These are phyloP conservation scores for Lycaena phlaeas DNA, from an alignment of 2,888 invertebrate genomes.

Conservation along the genomic window DNA sequence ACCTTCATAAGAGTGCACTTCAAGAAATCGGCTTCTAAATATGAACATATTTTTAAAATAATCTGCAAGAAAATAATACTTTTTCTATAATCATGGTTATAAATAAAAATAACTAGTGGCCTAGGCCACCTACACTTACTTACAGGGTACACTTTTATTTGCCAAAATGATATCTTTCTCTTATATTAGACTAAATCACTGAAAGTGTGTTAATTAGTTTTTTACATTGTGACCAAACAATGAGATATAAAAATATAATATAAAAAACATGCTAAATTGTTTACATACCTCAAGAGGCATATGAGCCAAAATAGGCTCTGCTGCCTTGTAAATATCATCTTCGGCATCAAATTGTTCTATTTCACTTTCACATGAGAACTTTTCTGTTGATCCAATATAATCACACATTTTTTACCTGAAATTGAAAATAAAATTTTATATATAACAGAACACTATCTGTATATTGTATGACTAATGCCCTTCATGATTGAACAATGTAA, in stretches of 20 bases:
- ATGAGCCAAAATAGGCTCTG: slow-evolving; percentile 34
- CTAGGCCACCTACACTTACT: no score
- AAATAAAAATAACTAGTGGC: no score
- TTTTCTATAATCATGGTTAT: no score
- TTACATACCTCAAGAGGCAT: slow-evolving; percentile 67
- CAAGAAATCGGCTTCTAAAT: slow-evolving; percentile 69
- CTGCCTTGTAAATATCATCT: slow-evolving; percentile 27
- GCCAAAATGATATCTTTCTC: no score
- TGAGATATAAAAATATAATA: background rate
- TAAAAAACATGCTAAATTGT: background rate
- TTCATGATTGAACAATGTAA: slow-evolving; percentile 9
- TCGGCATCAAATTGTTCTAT: no score
- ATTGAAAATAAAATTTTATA: slow-evolving; percentile 6
- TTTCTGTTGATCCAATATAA: slow-evolving; percentile 33
- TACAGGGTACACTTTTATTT: no score
- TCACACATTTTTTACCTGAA: slow-evolving; percentile 29
- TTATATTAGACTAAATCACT: no score
- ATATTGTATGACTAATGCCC: slow-evolving; percentile 14
- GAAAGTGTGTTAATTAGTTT: no score
- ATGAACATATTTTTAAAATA: slow-evolving; percentile 74
- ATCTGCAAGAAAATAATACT: slow-evolving; percentile 70
- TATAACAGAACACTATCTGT: background rate
- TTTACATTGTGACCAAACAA: no score
- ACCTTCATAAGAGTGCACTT: slow-evolving; percentile 66
- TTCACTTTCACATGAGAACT: slow-evolving; percentile 37